Base-by-base conservation (phyloP, 2,113 vertebrate genomes). In the Hypomesus transpacificus region DNA sequence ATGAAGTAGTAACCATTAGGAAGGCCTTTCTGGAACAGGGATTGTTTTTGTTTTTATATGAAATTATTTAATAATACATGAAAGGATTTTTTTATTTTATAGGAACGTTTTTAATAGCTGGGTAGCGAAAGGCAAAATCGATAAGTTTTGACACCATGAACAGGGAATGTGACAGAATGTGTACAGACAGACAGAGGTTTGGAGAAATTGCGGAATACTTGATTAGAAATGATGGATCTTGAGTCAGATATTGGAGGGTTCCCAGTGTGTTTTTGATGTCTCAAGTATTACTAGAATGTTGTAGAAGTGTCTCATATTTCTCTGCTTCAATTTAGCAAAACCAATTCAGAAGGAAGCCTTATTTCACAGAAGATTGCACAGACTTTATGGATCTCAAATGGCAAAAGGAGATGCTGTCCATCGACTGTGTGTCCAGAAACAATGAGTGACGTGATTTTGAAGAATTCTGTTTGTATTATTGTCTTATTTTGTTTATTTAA, bases 61-160 rank as follows among this genome's bases (percentile, higher is more conserved):
- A 80, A 85, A 82, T 85, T 83, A 91, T 92, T 92, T 92, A 92
- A 90, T 84, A 80, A 82, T 74, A 71, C 52, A 76, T 84, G 74
- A 85, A 84, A 84, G 82, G 75, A 81, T 82, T 82, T 89, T 77
- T 60, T 84, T 81, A 73, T 81, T 82, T 78, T 74, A 77, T 71
- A 75, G 74, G 69, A 73, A 65, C 76, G 75, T 84, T 87, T 87
- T 80, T 76, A 78, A 69, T 24, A 80, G 70, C 65, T 73, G 72
- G 70, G 81, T 63, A 68, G 31, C 60, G 24, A 28, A 75, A 73
- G 73, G 76, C 24, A 75, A 14, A 46, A 70, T 61, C 59, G 3
- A 63, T 11, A 63, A 18, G 24, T 28, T 61, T 14, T 46, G 60
- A 17, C 16, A 24, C 16, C 31, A n/a, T 54, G 68, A 66, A 66